Evolutionary conservation across 2,113 vertebrate genomes (phyloP), one percentile per base, ranked within the genome.

Genomic region (Hippopotamus amphibius): DNA sequence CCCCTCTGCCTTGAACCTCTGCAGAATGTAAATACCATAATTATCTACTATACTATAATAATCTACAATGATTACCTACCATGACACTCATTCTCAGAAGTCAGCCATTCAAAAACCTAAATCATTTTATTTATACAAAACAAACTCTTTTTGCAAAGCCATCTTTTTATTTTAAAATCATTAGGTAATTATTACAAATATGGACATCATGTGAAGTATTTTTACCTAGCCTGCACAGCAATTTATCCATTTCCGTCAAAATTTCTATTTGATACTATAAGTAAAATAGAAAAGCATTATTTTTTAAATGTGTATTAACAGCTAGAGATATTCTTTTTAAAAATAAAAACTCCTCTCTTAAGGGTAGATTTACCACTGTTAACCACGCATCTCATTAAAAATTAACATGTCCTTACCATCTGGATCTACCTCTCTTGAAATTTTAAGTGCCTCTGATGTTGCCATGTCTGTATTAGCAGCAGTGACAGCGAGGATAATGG

Each of bases 401-500:
- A 95, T 79, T 66, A 89, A 92, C 53, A 88, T 12, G 13, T 55
- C 76, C 99, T 99, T 98, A 99, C 99, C 99, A 97, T 99, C 99
- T 68, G 99, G 99, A 98, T 99, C 99, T 43, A 99, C 99, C 96
- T 99, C 99, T 1, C 99, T 99, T 22, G 99, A 99, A 93, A 99
- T 99, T 98, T 99, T 99, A 33, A 99, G 99, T 1, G 99, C 99
- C 98, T 99, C 99, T 2, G 99, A 99, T 11, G 99, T 99, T 6
- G 99, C 99, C 99, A 99, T 99, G 97, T 99, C 99, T 48, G 99
- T 99, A 97, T 99, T 99, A 87, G 99, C 99, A 77, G 99, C 99
- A 4, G 99, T 99, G 95, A 99, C 99, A 30, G 99, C 99, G 66
- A 99, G 98, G 97, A 99, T 99, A 97, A 99, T 99, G 97, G 99